These are phyloP conservation scores for Agonopterix alstromeriana DNA, from an alignment of 2,888 invertebrate genomes.

Conservation along the genomic window DNA sequence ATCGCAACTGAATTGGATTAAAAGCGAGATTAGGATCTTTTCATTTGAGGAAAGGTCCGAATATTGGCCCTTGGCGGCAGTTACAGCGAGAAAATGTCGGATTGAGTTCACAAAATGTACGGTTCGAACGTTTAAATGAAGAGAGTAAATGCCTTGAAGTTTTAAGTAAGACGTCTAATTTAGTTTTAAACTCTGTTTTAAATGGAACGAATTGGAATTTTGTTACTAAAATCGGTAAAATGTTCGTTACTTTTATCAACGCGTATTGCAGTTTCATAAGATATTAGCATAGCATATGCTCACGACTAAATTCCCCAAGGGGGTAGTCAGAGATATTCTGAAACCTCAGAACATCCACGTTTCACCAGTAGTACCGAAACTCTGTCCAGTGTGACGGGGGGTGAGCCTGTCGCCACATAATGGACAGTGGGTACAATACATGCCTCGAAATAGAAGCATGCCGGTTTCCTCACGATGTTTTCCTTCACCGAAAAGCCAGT, in stretches of 20 bases:
- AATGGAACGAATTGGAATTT: not conserved
- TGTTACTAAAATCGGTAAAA: not conserved
- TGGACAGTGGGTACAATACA: too few species aligned
- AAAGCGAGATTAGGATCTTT: slow-evolving; percentile 58
- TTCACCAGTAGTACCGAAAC: too few species aligned
- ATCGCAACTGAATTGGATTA: slow-evolving; percentile 42
- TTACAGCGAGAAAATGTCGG: slow-evolving; percentile 30
- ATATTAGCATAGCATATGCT: too few species aligned
- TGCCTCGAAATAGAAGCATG: too few species aligned
- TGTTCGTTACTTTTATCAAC: not conserved
- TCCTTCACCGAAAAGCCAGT: too few species aligned
- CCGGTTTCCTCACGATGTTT: too few species aligned
- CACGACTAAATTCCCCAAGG: too few species aligned
- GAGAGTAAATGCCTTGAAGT: not conserved
- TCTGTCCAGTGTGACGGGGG: too few species aligned
- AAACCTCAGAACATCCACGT: too few species aligned
- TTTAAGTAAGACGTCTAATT: not conserved
- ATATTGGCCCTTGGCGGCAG: slow-evolving; percentile 44
- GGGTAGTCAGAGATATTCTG: too few species aligned
- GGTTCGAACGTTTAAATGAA: slow-evolving; percentile 17
- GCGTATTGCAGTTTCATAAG: too few species aligned
- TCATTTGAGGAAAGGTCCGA: slow-evolving; percentile 55
- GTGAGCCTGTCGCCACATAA: too few species aligned
- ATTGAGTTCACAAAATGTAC: slow-evolving; percentile 42
- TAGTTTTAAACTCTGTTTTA: not conserved